Evolutionary conservation across 2,888 invertebrate genomes (phyloP).

Genomic region (Melangyna quadrimaculata): DNA sequence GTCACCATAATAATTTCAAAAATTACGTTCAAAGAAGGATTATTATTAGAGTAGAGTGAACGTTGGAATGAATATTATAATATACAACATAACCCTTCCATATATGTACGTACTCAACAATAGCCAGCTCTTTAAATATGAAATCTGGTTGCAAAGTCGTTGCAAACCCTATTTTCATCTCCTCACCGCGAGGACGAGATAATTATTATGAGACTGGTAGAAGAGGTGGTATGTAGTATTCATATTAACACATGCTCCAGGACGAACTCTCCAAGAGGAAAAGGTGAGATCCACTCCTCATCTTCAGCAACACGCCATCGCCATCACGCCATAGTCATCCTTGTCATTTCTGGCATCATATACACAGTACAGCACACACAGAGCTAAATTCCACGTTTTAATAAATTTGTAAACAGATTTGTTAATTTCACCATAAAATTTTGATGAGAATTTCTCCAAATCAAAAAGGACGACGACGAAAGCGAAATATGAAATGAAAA

Average conservation of each 20-base stretch:
- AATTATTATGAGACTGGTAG: slow-evolving; percentile 1
- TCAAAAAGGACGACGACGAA: slow-evolving; percentile 40
- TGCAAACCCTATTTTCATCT: slow-evolving; percentile 24
- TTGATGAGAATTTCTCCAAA: slow-evolving; percentile 80
- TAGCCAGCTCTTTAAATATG: slow-evolving; percentile 62
- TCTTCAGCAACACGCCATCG: background rate
- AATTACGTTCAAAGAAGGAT: slow-evolving; percentile 68
- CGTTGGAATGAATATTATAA: background rate
- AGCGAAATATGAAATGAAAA: slow-evolving; percentile 14
- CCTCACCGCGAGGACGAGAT: background rate
- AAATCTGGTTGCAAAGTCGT: slow-evolving; percentile 59
- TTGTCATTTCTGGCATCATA: slow-evolving; percentile 60
- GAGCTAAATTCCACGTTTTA: slow-evolving; percentile 76
- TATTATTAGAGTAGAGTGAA: slow-evolving; percentile 49
- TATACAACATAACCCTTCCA: slow-evolving; percentile 5
- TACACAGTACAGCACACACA: slow-evolving; percentile 11
- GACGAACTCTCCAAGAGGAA: slow-evolving; percentile 14
- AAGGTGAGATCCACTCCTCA: slow-evolving; percentile 68
- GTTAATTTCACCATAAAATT: slow-evolving; percentile 81
- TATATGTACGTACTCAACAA: slow-evolving; percentile 30
- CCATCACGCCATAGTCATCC: slow-evolving; percentile 18
- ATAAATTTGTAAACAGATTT: slow-evolving; percentile 82
- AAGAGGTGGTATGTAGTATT: background rate
- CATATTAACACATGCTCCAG: slow-evolving; percentile 23
- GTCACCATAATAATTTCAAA: slow-evolving; percentile 38